Percentiles rank a stretch among this genome's conserved stretches.
Conservation (phyloP, 2,888 invertebrate species). For the Leistus spinibarbis region DNA sequence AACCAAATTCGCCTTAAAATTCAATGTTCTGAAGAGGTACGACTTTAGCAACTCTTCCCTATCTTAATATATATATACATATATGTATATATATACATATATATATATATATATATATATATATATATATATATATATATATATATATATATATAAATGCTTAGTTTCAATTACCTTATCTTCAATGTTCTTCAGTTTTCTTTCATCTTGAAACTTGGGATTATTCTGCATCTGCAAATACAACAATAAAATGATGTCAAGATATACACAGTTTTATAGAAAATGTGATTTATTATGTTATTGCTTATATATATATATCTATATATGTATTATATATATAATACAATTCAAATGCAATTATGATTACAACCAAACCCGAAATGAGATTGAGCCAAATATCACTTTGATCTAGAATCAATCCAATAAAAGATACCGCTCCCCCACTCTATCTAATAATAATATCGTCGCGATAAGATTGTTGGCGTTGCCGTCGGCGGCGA, state of each 20-base stretch:
- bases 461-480: not conserved
- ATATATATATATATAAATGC: conserved; percentile 7
- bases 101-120: not conserved
- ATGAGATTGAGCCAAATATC: not conserved
- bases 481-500: not conserved
- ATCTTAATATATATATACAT: not conserved
- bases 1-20: too few relatives aligned
- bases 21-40: too few relatives aligned
- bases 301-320: not conserved
- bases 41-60: not conserved
- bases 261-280: too few relatives aligned
- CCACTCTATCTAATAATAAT: not conserved
- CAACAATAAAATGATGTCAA: too few relatives aligned
- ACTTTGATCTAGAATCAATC: not conserved
- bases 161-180: not conserved
- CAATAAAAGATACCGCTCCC: not conserved
- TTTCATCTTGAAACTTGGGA: too few relatives aligned
- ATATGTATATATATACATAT: not conserved
- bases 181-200: too few relatives aligned
- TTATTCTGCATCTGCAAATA: too few relatives aligned
- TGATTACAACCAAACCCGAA: not conserved
- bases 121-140: conserved; percentile 13
- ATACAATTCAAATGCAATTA: not conserved
- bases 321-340: not conserved
- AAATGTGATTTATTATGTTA: not conserved